Evolutionary conservation across 2,888 invertebrate species (phyloP).

Genomic region (Epinotia nisella): DNA sequence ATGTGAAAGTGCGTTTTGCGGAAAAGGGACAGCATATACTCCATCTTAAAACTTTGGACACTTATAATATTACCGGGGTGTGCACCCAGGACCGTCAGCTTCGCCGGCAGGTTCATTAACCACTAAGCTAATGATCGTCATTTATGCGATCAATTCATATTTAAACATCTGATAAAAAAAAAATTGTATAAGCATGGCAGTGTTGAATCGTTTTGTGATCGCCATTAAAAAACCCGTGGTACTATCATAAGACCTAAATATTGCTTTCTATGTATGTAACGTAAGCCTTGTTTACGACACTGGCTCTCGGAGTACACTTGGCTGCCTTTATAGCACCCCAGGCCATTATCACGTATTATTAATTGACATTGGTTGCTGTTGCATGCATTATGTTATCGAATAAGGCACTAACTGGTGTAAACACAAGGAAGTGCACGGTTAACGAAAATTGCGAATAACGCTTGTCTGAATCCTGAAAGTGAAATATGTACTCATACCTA

Average conservation of each 20-base stretch:
- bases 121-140: no score
- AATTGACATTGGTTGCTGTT: constrained; percentile 36
- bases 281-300: not conserved
- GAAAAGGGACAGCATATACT: no score
- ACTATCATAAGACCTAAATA: not conserved
- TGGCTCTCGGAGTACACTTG: constrained; percentile 33
- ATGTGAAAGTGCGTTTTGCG: no score
- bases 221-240: not conserved
- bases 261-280: not conserved
- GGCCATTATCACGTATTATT: constrained; percentile 42
- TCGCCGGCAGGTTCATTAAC: no score
- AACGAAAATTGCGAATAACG: not conserved
- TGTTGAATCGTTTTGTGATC: not conserved
- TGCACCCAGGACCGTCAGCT: no score
- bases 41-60: no score
- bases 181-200: no score
- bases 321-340: constrained; percentile 22
- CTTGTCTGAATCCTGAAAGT: not conserved
- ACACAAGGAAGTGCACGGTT: not conserved
- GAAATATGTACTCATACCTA: no score
- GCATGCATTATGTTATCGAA: constrained; percentile 26
- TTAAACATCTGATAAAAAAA: no score
- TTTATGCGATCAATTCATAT: no score
- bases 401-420: constrained; percentile 21
- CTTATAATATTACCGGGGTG: no score